A percentile compares a stretch with the other conserved stretches of the same genome.
Conservation (phyloP, 1,140 invertebrate genomes). For the Drosophila murphyi region DNA sequence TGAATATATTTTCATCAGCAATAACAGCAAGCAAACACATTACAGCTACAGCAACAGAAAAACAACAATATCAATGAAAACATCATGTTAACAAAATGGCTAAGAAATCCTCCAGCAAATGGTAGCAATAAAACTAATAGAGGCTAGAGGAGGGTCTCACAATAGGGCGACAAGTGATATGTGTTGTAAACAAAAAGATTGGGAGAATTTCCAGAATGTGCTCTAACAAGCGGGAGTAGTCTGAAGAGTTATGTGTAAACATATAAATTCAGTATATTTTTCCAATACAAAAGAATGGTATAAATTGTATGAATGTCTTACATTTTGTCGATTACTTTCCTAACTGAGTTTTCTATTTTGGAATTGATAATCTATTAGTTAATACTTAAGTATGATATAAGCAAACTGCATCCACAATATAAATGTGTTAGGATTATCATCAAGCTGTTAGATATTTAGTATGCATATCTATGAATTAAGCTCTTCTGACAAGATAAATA, state of each 20-base stretch:
- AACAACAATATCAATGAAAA: conserved; percentile 50
- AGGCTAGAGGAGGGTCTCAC: conserved; percentile 1
- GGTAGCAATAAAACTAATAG: conserved; percentile 53
- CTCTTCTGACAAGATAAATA: not conserved
- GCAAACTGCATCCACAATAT: too few species aligned
- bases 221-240: conserved; percentile 21
- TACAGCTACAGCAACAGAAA: conserved; percentile 35
- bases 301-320: not conserved
- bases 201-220: conserved; percentile 26
- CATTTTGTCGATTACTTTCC: too few species aligned
- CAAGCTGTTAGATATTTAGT: not conserved
- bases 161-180: conserved; percentile 61
- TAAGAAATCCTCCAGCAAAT: conserved; percentile 46
- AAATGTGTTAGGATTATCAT: not conserved
- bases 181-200: conserved; percentile 59
- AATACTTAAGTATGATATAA: too few species aligned
- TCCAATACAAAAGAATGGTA: not conserved
- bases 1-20: conserved; percentile 82
- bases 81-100: conserved; percentile 75
- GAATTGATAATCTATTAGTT: too few species aligned
- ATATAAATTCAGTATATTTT: not conserved
- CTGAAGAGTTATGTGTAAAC: not conserved
- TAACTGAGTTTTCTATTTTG: too few species aligned
- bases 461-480: too few species aligned
- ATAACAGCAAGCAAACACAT: conserved; percentile 67